These are phyloP conservation scores for Phalacrocorax brasilianus DNA, from an alignment of 2,113 vertebrate species.

Conservation along the genomic window DNA sequence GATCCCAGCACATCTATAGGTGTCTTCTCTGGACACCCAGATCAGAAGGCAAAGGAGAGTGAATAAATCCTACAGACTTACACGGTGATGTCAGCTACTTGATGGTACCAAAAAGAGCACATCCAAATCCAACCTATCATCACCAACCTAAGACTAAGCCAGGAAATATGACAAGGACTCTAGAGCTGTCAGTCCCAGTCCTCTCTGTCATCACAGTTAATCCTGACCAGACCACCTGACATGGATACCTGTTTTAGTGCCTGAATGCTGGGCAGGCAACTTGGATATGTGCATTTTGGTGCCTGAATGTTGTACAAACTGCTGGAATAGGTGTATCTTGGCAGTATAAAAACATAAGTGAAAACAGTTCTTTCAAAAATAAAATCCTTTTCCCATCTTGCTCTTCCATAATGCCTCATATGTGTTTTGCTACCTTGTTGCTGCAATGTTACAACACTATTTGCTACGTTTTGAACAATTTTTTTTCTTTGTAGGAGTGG, in stretches of 20 bases:
- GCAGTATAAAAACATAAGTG: neutral
- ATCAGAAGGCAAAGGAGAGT: neutral
- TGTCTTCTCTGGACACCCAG: neutral
- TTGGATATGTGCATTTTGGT: neutral
- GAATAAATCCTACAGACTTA: neutral
- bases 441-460: neutral
- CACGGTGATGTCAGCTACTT: neutral
- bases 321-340: neutral
- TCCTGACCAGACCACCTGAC: neutral
- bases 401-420: neutral
- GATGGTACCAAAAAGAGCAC: neutral
- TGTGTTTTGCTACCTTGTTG: neutral
- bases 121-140: neutral
- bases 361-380: neutral
- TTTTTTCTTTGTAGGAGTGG: neutral
- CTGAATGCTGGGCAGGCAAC: neutral
- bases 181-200: neutral
- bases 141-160: neutral
- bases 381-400: neutral
- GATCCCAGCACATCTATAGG: neutral
- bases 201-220: neutral
- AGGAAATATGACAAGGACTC: neutral
- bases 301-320: neutral
- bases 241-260: neutral
- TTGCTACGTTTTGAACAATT: neutral